Percentiles rank a stretch among this genome's conserved stretches.
Conservation (phyloP, 1,140 invertebrate species). For the Lutraria rhynchaena region DNA sequence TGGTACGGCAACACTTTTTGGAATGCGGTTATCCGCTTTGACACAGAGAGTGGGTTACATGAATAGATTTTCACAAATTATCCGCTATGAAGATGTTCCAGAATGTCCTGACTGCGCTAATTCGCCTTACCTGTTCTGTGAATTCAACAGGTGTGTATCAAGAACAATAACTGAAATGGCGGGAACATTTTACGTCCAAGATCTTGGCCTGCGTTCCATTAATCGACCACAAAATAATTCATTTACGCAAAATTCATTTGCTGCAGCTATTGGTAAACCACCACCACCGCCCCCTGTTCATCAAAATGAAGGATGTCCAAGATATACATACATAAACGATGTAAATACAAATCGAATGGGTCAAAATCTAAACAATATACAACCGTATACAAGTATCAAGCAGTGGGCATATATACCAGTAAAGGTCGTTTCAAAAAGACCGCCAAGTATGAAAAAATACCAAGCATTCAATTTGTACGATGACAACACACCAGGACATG, state of each 20-base stretch:
- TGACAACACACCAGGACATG: too few species aligned
- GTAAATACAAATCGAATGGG: background rate
- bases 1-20: background rate
- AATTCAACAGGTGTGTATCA: constrained; percentile 59
- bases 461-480: constrained; percentile 63
- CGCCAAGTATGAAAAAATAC: constrained; percentile 64
- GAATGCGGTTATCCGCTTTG: constrained; percentile 5
- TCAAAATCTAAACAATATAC: background rate
- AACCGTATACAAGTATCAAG: background rate
- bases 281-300: too few species aligned
- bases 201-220: background rate
- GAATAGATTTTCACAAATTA: constrained; percentile 57
- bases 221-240: too few species aligned
- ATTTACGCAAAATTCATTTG: too few species aligned
- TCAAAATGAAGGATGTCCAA: constrained; percentile 7
- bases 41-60: constrained; percentile 63
- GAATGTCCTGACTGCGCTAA: constrained; percentile 69
- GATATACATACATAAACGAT: constrained; percentile 13
- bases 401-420: constrained; percentile 71
- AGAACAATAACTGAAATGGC: constrained; percentile 43
- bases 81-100: constrained; percentile 68
- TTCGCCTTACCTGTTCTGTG: constrained; percentile 62
- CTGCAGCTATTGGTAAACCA: background rate
- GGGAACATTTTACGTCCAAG: background rate
- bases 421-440: constrained; percentile 67